Evolutionary conservation across 2,797 vertebrate genomes (phyloP).

Genomic region (Spea hammondii): DNA sequence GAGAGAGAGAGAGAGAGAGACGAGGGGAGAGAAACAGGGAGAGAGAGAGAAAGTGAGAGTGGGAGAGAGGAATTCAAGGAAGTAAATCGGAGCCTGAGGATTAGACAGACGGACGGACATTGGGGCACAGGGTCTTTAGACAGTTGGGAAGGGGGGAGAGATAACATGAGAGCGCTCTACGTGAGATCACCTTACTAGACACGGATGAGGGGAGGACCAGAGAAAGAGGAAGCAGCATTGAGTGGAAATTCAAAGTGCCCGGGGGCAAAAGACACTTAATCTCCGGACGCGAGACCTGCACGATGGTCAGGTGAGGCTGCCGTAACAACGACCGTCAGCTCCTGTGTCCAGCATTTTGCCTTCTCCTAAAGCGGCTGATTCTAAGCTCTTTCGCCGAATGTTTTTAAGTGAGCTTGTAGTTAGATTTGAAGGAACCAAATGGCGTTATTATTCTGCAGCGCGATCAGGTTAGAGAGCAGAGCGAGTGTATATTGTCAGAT

Average conservation of each 20-base stretch:
- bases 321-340: not conserved
- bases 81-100: no score
- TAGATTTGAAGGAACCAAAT: no score
- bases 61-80: no score
- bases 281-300: not conserved
- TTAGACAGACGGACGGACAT: no score
- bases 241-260: not conserved
- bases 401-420: no score
- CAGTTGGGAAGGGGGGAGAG: not conserved
- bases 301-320: conserved; percentile 39
- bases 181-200: not conserved
- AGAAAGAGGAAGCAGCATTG: conserved; percentile 16
- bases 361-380: not conserved
- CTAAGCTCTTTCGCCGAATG: no score
- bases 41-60: not conserved
- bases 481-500: no score
- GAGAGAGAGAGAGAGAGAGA: conserved; percentile 47
- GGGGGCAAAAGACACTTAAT: not conserved
- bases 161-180: not conserved
- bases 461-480: no score
- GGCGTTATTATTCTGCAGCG: no score
- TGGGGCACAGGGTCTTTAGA: not conserved
- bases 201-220: not conserved
- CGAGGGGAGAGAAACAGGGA: not conserved
- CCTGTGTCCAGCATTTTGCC: not conserved